Base-by-base conservation (phyloP, 2,113 vertebrate genomes). In the Raja brachyura region DNA sequence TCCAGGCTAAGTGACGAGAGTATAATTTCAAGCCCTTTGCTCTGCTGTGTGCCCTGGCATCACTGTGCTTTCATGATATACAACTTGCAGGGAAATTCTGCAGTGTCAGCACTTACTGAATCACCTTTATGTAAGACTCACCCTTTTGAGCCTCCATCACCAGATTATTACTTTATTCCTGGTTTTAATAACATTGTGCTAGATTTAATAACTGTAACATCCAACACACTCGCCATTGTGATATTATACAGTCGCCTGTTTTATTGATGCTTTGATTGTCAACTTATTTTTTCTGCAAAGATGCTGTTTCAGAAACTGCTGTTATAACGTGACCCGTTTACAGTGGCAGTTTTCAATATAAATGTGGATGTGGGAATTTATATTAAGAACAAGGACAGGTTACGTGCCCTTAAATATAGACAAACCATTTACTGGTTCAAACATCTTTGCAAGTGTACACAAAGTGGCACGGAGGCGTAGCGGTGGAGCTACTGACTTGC, bases 171-270 rank as follows among this genome's bases (percentile, higher is more conserved):
- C 28, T n/a, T 59, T 28, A 59, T 59, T 85, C 13, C n/a, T 83
- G 54, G 56, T 86, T 63, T 63, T 33, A 88, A 63, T 88, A 88
- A 88, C 63, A 88, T 88, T 88, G 59, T 88, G 56, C 31, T 88
- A 88, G 59, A 88, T 88, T 88, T 88, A 88, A 88, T 31, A 88
- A 88, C 59, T 63, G 28, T 16, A 63, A 61, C 59, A 61, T 31
- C 25, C 54, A 59, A 85, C 81, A 28, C 59, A 28, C 59, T 86
- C 83, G n/a, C 28, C 28, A 31, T 31, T 61, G 83, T 13, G 56
- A 86, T n/a, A 86, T 63, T 86, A 16, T 86, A 31, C 59, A 31
- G 14, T 4, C n/a, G 54, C n/a, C 56, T 86, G 4, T 63, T 88
- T 88, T 66, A 66, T 88, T 61, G 81, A 85, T 85, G 81, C 81